A percentile compares a stretch with the other conserved stretches of the same genome.
These are phyloP conservation scores for Oxyruncus cristatus DNA, from an alignment of 2,113 vertebrate genomes.

Conservation along the genomic window DNA sequence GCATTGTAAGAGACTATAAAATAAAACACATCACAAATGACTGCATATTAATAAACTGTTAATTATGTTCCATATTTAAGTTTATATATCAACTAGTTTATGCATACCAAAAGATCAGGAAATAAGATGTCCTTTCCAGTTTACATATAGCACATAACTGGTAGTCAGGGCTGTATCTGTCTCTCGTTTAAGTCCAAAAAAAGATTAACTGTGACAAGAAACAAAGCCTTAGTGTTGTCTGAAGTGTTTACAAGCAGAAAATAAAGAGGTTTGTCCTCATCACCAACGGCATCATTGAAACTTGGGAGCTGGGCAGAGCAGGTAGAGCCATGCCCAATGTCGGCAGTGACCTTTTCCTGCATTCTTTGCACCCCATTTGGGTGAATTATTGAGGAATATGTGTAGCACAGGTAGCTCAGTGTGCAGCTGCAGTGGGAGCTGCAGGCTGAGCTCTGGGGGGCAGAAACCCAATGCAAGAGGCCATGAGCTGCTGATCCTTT, in stretches of 20 bases:
- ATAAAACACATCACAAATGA: neutral
- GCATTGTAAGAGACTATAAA: neutral
- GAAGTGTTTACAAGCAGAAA: neutral
- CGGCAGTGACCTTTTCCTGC: neutral
- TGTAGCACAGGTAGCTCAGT: neutral
- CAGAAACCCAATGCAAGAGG: neutral
- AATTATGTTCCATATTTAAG: neutral
- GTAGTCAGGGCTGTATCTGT: neutral
- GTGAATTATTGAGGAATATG: neutral
- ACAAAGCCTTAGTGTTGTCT: neutral
- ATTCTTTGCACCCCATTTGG: neutral
- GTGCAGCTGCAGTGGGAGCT: neutral
- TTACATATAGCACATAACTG: neutral
- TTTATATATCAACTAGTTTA: neutral
- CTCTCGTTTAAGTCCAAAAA: neutral
- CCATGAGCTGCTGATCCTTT: neutral
- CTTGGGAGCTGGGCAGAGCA: neutral
- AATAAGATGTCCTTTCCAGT: neutral
- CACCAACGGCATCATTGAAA: fast-evolving
- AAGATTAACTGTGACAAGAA: neutral
- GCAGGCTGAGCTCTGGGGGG: neutral
- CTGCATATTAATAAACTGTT: neutral
- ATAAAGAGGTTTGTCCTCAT: neutral
- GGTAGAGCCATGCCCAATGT: fast-evolving
- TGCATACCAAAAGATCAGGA: neutral